These are phyloP conservation scores for Aleiodes leptofemur DNA, from an alignment of 2,888 invertebrate species.

Conservation along the genomic window DNA sequence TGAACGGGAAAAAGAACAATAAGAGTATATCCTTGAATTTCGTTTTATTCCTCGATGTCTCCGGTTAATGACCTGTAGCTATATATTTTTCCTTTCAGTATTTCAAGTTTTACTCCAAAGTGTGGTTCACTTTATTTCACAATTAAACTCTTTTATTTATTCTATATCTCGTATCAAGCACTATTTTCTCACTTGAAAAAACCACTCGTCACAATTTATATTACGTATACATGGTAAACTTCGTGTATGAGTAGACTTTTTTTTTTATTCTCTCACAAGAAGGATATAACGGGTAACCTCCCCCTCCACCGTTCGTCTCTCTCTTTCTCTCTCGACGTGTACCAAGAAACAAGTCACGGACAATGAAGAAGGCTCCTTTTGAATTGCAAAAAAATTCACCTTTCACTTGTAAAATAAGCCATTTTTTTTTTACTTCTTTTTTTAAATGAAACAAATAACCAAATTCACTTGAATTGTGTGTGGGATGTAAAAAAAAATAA, in stretches of 20 bases:
- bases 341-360: constrained; percentile 33
- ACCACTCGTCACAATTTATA: constrained; percentile 24
- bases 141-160: constrained; percentile 19
- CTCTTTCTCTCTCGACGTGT: not conserved
- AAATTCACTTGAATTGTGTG: constrained; percentile 7
- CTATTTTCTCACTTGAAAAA: constrained; percentile 16
- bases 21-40: constrained; percentile 10
- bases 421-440: too few relatives aligned
- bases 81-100: constrained; percentile 5
- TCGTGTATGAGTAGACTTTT: constrained; percentile 25
- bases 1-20: not conserved
- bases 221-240: constrained; percentile 26
- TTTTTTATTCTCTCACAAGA: constrained; percentile 30
- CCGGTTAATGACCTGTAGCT: constrained; percentile 4
- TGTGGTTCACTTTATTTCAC: constrained; percentile 21
- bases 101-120: constrained; percentile 3
- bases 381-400: constrained; percentile 27
- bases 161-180: not conserved
- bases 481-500: constrained; percentile 7
- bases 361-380: constrained; percentile 36
- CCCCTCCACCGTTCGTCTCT: constrained; percentile 8
- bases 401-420: constrained; percentile 22
- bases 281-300: constrained; percentile 30
- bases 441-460: not conserved
- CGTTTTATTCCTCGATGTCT: not conserved